These are phyloP conservation scores for Loris lydekkerianus DNA, from an alignment of 2,797 vertebrate species.

Conservation along the genomic window DNA sequence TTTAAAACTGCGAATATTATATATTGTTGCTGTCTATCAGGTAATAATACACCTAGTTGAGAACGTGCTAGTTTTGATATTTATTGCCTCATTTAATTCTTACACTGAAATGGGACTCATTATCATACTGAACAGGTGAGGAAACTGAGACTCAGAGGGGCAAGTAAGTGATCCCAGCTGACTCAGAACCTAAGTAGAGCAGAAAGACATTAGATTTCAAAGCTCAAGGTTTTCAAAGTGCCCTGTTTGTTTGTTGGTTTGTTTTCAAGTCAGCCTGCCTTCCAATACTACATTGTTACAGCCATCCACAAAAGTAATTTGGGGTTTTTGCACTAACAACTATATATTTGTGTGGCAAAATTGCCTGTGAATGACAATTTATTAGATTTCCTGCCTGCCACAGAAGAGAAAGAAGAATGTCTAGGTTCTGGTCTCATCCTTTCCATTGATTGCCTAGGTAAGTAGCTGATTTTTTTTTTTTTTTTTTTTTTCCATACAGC, in stretches of 20 bases:
- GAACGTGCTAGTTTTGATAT: background rate
- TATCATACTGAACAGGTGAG: background rate
- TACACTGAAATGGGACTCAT: background rate
- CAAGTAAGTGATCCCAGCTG: background rate
- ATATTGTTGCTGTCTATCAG: background rate
- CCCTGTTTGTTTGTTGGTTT: background rate
- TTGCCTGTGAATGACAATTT: slow-evolving; percentile 54
- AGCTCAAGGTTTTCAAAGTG: background rate
- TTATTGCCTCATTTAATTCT: slow-evolving; percentile 2
- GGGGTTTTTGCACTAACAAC: slow-evolving; percentile 70
- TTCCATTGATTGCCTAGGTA: slow-evolving; percentile 59
- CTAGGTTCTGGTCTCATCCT: slow-evolving; percentile 4
- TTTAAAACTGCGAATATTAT: slow-evolving; percentile 26
- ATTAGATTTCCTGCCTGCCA: slow-evolving; percentile 25
- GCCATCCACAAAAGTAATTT: slow-evolving; percentile 72
- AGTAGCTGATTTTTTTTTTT: background rate
- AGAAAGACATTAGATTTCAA: slow-evolving; percentile 38
- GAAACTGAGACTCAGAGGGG: background rate
- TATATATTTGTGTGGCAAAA: slow-evolving; percentile 63
- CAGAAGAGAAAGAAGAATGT: slow-evolving; percentile 46
- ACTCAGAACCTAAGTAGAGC: background rate
- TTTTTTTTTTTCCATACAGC: background rate
- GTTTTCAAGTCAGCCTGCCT: background rate
- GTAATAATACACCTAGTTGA: background rate
- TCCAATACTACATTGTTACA: slow-evolving; percentile 36